Evolutionary conservation across 2,113 vertebrate genomes (phyloP).

Genomic region (Mionectes macconnelli): DNA sequence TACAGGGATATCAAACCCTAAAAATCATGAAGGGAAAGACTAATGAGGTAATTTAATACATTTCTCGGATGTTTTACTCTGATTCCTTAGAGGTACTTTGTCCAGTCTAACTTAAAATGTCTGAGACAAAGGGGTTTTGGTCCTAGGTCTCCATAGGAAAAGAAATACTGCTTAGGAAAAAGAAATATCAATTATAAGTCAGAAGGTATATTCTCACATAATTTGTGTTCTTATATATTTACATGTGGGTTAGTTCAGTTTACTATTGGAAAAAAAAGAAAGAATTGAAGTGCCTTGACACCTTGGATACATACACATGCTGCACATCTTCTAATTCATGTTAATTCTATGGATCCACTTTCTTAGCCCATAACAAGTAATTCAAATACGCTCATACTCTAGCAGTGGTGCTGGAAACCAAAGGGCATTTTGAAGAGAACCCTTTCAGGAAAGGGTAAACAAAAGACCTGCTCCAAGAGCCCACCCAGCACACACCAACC

Average conservation of each 20-base stretch:
- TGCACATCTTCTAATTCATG: not conserved
- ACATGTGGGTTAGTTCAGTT: not conserved
- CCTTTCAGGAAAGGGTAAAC: not conserved
- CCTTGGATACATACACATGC: not conserved
- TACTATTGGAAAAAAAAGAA: not conserved
- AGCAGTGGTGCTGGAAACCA: not conserved
- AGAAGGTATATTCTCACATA: not conserved
- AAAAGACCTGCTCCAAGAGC: not conserved
- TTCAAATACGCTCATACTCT: not conserved
- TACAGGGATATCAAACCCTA: not conserved
- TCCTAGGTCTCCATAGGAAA: not conserved
- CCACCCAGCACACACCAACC: not conserved
- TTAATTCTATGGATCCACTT: not conserved
- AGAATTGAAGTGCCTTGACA: not conserved
- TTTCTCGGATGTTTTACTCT: not conserved
- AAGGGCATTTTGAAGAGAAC: not conserved
- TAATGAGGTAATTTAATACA: not conserved
- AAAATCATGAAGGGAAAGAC: not conserved
- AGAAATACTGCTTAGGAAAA: not conserved
- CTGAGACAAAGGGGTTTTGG: not conserved
- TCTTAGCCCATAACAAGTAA: not conserved
- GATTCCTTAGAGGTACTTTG: not conserved
- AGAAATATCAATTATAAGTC: not conserved
- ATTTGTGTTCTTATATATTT: not conserved
- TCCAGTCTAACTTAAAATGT: not conserved